Conservation (phyloP, 2,888 invertebrate genomes). For the Leuctra nigra region DNA sequence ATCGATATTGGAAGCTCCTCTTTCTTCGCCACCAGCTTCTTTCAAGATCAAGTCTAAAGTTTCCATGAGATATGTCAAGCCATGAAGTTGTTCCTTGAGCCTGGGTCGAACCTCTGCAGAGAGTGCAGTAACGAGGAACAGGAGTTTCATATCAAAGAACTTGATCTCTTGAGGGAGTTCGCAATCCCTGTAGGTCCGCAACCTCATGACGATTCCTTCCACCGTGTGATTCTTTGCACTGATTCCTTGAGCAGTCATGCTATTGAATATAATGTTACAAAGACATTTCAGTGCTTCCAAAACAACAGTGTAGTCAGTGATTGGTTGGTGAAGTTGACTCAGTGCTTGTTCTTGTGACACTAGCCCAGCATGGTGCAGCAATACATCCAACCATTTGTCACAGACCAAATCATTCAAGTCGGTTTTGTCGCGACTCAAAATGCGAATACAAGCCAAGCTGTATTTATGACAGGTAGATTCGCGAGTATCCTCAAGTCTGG, state of each 20-base stretch:
- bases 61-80: slow-evolving; percentile 59
- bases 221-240: slow-evolving; percentile 57
- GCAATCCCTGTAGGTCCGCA: slow-evolving; percentile 59
- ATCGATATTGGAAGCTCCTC: slow-evolving; percentile 23
- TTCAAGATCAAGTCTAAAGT: slow-evolving; percentile 58
- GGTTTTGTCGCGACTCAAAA: slow-evolving; percentile 72
- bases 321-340: slow-evolving; percentile 21
- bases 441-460: slow-evolving; percentile 54
- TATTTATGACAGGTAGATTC: slow-evolving; percentile 44
- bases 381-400: slow-evolving; percentile 57
- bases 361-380: slow-evolving; percentile 61
- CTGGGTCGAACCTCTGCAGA: slow-evolving; percentile 59
- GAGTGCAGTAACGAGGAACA: slow-evolving; percentile 84
- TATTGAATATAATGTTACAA: slow-evolving; percentile 83
- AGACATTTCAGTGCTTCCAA: slow-evolving; percentile 82
- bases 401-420: slow-evolving; percentile 61
- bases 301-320: slow-evolving; percentile 40
- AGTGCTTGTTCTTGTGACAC: slow-evolving; percentile 27
- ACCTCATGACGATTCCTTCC: slow-evolving; percentile 63
- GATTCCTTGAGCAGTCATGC: slow-evolving; percentile 51
- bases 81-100: slow-evolving; percentile 61
- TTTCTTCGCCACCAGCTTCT: slow-evolving; percentile 36
- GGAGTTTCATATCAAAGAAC: slow-evolving; percentile 78
- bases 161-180: slow-evolving; percentile 63
- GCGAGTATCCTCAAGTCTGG: slow-evolving; percentile 47